Conservation (phyloP, 2,888 invertebrate species). For the Anarsia innoxiella region DNA sequence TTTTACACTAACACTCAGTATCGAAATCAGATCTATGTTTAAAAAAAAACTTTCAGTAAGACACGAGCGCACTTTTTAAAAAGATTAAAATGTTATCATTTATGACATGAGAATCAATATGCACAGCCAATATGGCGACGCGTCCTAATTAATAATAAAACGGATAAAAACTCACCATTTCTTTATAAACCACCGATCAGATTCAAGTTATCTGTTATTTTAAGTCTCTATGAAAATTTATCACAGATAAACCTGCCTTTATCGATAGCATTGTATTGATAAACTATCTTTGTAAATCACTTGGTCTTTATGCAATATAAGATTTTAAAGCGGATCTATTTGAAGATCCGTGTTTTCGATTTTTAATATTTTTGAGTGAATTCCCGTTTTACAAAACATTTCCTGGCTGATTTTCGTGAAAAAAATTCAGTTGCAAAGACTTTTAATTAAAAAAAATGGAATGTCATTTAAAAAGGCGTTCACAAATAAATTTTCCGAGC, state of each 20-base stretch:
- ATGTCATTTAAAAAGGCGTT: too few relatives aligned
- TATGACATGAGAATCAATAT: too few relatives aligned
- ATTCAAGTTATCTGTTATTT: slow-evolving; percentile 36
- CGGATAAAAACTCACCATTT: slow-evolving; percentile 57
- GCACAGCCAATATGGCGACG: slow-evolving; percentile 1
- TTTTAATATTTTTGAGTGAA: too few relatives aligned
- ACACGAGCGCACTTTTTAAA: not conserved
- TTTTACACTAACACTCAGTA: not conserved
- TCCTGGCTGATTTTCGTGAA: too few relatives aligned
- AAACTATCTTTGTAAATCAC: slow-evolving; percentile 10
- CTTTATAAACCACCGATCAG: slow-evolving; percentile 39
- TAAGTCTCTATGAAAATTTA: slow-evolving; percentile 13
- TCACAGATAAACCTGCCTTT: slow-evolving; percentile 19
- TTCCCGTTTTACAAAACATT: too few relatives aligned
- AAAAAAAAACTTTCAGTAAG: not conserved
- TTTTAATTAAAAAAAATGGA: too few relatives aligned
- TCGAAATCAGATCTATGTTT: not conserved
- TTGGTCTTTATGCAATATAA: not conserved
- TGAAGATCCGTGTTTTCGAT: not conserved
- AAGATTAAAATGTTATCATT: too few relatives aligned
- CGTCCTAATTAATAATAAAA: slow-evolving; percentile 32
- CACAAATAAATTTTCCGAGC: too few relatives aligned
- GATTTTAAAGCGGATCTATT: slow-evolving; percentile 3
- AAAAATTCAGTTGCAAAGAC: too few relatives aligned
- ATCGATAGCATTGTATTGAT: slow-evolving; percentile 19